These are phyloP conservation scores for Microtus richardsoni DNA, from an alignment of 2,113 vertebrate genomes.

Conservation along the genomic window DNA sequence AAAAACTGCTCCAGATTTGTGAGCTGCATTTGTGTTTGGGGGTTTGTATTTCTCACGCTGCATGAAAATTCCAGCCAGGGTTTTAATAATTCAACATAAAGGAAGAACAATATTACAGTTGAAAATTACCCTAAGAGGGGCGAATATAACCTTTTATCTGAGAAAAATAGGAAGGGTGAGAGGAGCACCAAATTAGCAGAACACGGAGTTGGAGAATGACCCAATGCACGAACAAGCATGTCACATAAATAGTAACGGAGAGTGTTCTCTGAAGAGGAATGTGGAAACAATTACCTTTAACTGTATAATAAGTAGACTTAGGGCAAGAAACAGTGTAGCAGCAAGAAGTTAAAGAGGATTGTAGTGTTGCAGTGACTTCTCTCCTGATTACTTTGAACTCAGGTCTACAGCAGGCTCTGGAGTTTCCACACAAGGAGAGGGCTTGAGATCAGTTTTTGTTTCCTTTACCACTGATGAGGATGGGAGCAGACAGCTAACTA, in stretches of 20 bases:
- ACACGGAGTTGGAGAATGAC: slow-evolving; percentile 42
- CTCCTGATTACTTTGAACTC: not conserved
- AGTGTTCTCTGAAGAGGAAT: not conserved
- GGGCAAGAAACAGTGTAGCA: slow-evolving; percentile 32
- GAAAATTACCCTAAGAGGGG: slow-evolving; percentile 71
- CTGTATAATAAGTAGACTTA: slow-evolving; percentile 60
- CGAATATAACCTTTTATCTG: slow-evolving; percentile 64
- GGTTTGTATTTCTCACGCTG: slow-evolving; percentile 60
- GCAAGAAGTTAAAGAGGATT: not conserved
- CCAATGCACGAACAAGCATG: slow-evolving; percentile 40
- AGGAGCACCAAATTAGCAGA: slow-evolving; percentile 62
- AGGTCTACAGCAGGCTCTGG: not conserved
- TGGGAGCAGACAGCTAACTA: not conserved
- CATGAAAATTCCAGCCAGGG: slow-evolving; percentile 54
- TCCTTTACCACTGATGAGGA: rapidly evolving
- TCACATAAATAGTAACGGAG: slow-evolving; percentile 44
- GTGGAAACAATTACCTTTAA: slow-evolving; percentile 41
- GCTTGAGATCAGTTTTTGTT: not conserved
- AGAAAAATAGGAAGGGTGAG: slow-evolving; percentile 49
- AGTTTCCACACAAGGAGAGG: not conserved
- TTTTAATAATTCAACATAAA: slow-evolving; percentile 73
- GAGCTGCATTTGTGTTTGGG: slow-evolving; percentile 25
- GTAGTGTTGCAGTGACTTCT: not conserved
- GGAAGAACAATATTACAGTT: slow-evolving; percentile 51
- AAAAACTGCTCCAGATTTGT: slow-evolving; percentile 44